Evolutionary conservation across 2,888 invertebrate species (phyloP), one percentile per base, ranked within the genome.

Genomic region (Cyclophora albipunctata): DNA sequence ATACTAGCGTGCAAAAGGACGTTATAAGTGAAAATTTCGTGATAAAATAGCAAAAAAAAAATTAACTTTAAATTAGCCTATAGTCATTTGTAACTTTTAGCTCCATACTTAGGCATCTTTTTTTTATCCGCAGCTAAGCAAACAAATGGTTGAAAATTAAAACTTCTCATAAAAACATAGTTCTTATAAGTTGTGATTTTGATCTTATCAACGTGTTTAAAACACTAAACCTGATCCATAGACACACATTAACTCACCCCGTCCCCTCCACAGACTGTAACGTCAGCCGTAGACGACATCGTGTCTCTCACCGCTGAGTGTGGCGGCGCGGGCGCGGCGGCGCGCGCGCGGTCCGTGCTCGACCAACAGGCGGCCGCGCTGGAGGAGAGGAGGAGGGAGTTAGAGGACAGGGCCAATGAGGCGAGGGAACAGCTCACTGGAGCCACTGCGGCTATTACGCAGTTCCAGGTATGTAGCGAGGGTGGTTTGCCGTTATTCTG

Each of bases 391-490:
- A 92, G 95, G 58, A 91, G 92, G 35, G 95, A 95, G 58, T 83
- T 97, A 48, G 93, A 94, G 65, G 91, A 92, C 0, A 91, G 94
- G 60, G 90, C 98, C 3, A 93, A 93, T 49, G 95, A 96, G 62
- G 92, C 96, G 3, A 93, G 93, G 64, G 93, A 92, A 46, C 92
- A 94, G 60, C 78, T 97, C 48, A 95, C 96, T 58, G 95, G 95
- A 0, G 96, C 96, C 0, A 95, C 96, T 0, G 94, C 94, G 0
- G 96, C 96, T 0, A 93, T 96, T 46, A 92, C 95, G 0, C 94
- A 95, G 66, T 97, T 97, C 84, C 95, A 96, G 82, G 92, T 92
- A 57, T 65, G 75, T 42, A 7, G 7, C 4, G n/a, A 20, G 20
- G 20, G 20, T 20, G 20, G 20, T 20, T 20, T 20, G 20, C 2